phyloP scores from a whole-genome alignment of 2,888 invertebrate genomes.

The Rhyacophila evoluta region DNA sequence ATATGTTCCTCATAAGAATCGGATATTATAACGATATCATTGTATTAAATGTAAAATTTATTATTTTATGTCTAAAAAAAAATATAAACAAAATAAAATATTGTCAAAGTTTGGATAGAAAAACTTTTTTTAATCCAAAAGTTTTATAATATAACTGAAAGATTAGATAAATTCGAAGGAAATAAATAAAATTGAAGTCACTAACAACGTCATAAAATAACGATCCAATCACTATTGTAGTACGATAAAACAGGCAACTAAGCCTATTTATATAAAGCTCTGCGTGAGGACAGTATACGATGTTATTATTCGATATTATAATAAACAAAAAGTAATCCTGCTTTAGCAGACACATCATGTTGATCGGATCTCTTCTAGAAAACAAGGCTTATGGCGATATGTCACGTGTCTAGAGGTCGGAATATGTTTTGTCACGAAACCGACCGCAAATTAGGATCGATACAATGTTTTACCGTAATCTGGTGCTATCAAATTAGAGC shows the following conservation, averaged over 20 bases:
- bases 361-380: background rate
- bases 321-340: background rate
- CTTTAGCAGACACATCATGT: background rate
- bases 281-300: background rate
- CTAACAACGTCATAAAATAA: background rate
- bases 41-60: no score
- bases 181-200: background rate
- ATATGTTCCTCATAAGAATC: no score
- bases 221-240: no score
- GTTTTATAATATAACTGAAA: no score
- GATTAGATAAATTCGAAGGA: no score
- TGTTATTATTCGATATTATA: background rate
- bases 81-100: no score
- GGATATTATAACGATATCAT: no score
- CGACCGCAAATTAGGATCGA: background rate
- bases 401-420: background rate
- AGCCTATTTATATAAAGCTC: background rate
- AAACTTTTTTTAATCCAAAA: no score
- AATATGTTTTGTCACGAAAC: conserved; percentile 20
- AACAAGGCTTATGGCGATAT: background rate
- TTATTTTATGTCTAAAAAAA: no score
- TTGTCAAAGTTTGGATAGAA: no score
- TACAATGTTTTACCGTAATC: background rate
- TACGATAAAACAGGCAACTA: no score
- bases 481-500: background rate